Evolutionary conservation across 2,797 vertebrate genomes (phyloP).

Genomic region (Garrulus glandarius): DNA sequence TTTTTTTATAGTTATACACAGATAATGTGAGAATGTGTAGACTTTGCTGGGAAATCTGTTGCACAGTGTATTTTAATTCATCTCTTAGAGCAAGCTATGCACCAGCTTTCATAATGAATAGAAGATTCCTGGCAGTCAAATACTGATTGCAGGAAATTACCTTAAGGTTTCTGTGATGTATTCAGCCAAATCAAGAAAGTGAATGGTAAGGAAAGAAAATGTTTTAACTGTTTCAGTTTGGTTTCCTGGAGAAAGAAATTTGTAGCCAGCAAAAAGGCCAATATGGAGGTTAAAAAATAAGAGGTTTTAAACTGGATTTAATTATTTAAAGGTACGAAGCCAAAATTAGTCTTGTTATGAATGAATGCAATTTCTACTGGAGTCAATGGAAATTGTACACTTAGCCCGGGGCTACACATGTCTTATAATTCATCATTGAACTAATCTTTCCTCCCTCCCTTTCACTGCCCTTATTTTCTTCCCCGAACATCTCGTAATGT

Average conservation of each 20-base stretch:
- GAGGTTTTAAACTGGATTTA: not conserved
- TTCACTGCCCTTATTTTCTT: not conserved
- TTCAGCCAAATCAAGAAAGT: constrained; percentile 13
- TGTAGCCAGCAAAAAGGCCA: not conserved
- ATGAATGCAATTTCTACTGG: not conserved
- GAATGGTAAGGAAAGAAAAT: not conserved
- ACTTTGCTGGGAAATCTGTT: not conserved
- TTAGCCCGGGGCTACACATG: not conserved
- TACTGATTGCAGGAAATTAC: not conserved
- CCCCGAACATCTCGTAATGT: not conserved
- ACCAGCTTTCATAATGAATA: not conserved
- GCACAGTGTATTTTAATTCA: not conserved
- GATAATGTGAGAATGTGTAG: not conserved
- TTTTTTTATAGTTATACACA: not conserved
- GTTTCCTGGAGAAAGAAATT: not conserved
- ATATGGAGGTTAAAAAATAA: not conserved
- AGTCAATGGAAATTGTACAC: not conserved
- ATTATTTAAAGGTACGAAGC: not conserved
- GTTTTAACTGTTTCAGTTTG: not conserved
- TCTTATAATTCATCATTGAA: not conserved
- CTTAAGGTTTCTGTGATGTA: not conserved
- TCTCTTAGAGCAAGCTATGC: not conserved
- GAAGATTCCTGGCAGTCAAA: constrained; percentile 15
- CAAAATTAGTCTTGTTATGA: not conserved
- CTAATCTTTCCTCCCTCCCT: not conserved